Conservation (phyloP, 2,797 vertebrate genomes). For the Siniperca scherzeri region DNA sequence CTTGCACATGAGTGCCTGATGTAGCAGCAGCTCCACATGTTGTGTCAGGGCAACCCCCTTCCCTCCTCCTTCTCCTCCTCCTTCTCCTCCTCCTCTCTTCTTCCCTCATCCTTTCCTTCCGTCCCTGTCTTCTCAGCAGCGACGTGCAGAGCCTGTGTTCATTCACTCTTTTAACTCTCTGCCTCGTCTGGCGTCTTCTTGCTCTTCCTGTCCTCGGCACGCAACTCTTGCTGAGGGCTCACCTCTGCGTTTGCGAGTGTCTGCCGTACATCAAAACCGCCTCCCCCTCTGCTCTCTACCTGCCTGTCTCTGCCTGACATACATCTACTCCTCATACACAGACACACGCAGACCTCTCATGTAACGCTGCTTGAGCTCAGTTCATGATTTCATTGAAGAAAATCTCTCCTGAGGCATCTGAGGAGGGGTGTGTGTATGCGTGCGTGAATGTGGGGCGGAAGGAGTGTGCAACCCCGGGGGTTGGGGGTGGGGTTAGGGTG, state of each 20-base stretch:
- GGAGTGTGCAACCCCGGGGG: constrained; percentile 1
- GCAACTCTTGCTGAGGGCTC: constrained; percentile 52
- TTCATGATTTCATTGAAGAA: constrained; percentile 56
- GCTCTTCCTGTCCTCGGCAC: constrained; percentile 21
- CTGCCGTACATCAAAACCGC: constrained; percentile 54
- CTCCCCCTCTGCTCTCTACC: constrained; percentile 39
- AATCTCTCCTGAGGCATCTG: constrained; percentile 44
- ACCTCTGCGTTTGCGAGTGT: constrained; percentile 39
- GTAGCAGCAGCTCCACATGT: constrained; percentile 67
- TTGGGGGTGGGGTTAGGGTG: neutral
- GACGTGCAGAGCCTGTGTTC: constrained; percentile 45
- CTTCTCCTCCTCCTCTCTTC: constrained; percentile 3
- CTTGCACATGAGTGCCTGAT: constrained; percentile 67
- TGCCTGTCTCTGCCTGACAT: constrained; percentile 56
- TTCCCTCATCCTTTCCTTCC: constrained; percentile 14
- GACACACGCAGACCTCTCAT: constrained; percentile 39
- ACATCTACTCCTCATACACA: constrained; percentile 41
- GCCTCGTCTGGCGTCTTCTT: constrained; percentile 30
- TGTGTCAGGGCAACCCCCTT: constrained; percentile 57
- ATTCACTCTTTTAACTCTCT: constrained; percentile 52
- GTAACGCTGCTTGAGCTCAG: constrained; percentile 51
- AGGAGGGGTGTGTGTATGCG: constrained; percentile 11
- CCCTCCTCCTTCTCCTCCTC: constrained; percentile 9
- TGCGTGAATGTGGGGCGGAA: constrained; percentile 38
- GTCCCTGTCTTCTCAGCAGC: constrained; percentile 35